Base-by-base conservation (phyloP, 2,888 invertebrate species). In the Neria commutata region DNA sequence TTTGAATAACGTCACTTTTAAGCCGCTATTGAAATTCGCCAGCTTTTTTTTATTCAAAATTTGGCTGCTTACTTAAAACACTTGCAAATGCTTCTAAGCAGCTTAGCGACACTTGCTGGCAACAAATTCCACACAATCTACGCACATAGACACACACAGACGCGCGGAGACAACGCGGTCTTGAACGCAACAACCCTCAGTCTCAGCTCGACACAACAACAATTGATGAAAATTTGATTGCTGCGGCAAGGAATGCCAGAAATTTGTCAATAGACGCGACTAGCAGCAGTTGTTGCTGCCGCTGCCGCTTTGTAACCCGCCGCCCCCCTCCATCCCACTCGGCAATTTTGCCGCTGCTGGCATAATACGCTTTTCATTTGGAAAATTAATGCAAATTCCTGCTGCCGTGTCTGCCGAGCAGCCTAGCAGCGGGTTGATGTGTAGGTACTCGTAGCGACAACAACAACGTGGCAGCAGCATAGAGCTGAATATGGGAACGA, bases 301-400 rank as follows among this genome's bases (percentile, higher is more conserved):
- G n/a, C n/a, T n/a, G n/a, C n/a, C n/a, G n/a, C n/a, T n/a, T n/a
- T n/a, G n/a, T n/a, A n/a, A n/a, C n/a, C n/a, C n/a, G n/a, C n/a
- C n/a, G n/a, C n/a, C n/a, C n/a, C n/a, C n/a, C n/a, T n/a, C n/a
- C n/a, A n/a, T n/a, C n/a, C n/a, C n/a, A n/a, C n/a, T n/a, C n/a
- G n/a, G n/a, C n/a, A n/a, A n/a, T n/a, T n/a, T n/a, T n/a, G n/a
- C n/a, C n/a, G n/a, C n/a, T n/a, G n/a, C n/a, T n/a, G n/a, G 42
- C 14, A 19, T 21, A 42, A 42, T 42, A 19, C 21, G 6, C 19
- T 42, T 42, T 42, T 42, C 42, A 42, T 42, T 42, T 42, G 42
- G 17, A 4, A 42, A 42, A 42, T 42, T 42, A 42, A 42, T 42
- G 42, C 42, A 42, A 42, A 42, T 42, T 42, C 42, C 42, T 42